phyloP scores from a whole-genome alignment of 2,113 vertebrate species.

The Pachypanchax playfairii region DNA sequence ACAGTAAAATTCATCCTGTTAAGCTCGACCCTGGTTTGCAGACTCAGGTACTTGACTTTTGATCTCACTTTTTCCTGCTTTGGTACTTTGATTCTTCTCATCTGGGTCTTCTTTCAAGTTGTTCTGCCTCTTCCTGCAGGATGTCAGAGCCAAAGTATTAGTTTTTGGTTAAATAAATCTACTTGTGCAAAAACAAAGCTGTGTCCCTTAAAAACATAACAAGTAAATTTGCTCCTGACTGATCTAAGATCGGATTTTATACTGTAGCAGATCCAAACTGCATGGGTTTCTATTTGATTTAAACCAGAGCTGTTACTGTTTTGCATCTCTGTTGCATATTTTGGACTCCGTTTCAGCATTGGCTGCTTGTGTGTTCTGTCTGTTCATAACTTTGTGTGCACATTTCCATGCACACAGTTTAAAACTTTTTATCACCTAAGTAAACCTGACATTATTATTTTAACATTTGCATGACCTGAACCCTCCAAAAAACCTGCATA shows the following conservation, averaged over 20 bases:
- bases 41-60: slow-evolving; percentile 30
- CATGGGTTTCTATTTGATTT: slow-evolving; percentile 28
- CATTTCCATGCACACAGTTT: no score
- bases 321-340: slow-evolving; percentile 7
- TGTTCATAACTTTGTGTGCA: not conserved
- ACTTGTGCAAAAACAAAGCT: slow-evolving; percentile 36
- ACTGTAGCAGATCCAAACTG: slow-evolving; percentile 6
- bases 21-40: slow-evolving; percentile 29
- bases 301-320: slow-evolving; percentile 36
- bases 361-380: slow-evolving; percentile 11
- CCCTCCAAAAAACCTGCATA: no score
- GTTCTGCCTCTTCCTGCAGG: slow-evolving; percentile 15
- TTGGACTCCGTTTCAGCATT: slow-evolving; percentile 7
- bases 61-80: slow-evolving; percentile 6
- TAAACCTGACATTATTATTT: slow-evolving; percentile 13
- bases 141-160: slow-evolving; percentile 16
- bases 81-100: slow-evolving; percentile 12
- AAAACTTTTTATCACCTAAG: not conserved
- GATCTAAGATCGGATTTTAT: slow-evolving; percentile 23
- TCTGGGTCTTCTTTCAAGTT: not conserved
- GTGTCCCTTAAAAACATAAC: slow-evolving; percentile 34
- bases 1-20: slow-evolving; percentile 18
- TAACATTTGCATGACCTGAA: not conserved
- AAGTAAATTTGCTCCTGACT: slow-evolving; percentile 10
- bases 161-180: not conserved